These are phyloP conservation scores for Drosophila sproati DNA, from an alignment of 1,140 invertebrate genomes.

Conservation along the genomic window DNA sequence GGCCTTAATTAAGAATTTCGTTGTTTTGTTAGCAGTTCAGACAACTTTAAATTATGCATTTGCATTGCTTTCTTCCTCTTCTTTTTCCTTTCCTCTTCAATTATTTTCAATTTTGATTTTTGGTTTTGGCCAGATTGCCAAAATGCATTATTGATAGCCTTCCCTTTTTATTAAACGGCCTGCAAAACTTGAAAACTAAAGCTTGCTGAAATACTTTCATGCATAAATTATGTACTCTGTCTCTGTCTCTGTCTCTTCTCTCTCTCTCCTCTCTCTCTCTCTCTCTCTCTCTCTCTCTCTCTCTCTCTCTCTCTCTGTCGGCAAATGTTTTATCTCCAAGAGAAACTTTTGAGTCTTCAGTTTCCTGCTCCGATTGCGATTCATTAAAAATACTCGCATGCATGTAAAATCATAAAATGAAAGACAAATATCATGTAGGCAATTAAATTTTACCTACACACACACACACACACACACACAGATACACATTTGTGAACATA, in stretches of 20 bases:
- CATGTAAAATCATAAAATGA: constrained; percentile 52
- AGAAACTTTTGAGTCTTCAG: neutral
- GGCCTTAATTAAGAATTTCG: too few relatives aligned
- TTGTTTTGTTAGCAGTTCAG: neutral
- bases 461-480: constrained; percentile 1
- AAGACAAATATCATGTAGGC: constrained; percentile 59
- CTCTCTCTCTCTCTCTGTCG: neutral
- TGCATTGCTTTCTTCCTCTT: constrained; percentile 27
- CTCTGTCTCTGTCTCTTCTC: neutral
- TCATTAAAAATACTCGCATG: constrained; percentile 51
- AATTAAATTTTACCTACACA: constrained; percentile 54
- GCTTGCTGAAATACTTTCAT: constrained; percentile 54
- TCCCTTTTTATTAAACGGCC: neutral
- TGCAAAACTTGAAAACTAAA: neutral
- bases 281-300: neutral
- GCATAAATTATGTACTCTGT: constrained; percentile 59
- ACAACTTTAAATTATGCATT: constrained; percentile 12
- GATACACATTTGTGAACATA: constrained; percentile 5
- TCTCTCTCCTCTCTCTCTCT: neutral
- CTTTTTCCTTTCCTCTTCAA: constrained; percentile 10
- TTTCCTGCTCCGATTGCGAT: constrained; percentile 14
- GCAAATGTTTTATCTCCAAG: constrained; percentile 54
- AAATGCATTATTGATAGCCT: constrained; percentile 67
- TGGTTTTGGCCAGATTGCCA: constrained; percentile 24
- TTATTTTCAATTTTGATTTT: constrained; percentile 47